Percentiles rank a stretch among this genome's conserved stretches.
Conservation (phyloP, 2,797 vertebrate species). For the Glyptemys insculpta region DNA sequence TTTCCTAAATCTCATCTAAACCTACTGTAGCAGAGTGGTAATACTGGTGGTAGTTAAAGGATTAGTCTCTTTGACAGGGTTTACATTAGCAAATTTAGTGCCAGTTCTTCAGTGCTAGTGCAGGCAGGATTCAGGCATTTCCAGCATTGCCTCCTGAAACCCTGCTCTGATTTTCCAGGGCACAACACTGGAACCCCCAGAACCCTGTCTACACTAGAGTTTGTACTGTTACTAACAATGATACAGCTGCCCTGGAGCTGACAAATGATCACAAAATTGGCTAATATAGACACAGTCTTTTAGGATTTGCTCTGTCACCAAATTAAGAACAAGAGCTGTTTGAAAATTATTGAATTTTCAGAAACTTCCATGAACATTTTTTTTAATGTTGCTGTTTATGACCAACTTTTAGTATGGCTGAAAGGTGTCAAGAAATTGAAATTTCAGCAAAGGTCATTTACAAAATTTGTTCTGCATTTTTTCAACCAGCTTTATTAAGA, state of each 20-base stretch:
- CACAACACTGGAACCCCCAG: background rate
- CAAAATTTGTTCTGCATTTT: too few species aligned
- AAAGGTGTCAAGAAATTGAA: background rate
- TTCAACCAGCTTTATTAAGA: too few species aligned
- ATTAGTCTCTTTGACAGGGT: background rate
- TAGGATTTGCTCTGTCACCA: accelerated
- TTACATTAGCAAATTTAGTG: background rate
- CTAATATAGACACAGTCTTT: background rate
- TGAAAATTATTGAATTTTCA: accelerated
- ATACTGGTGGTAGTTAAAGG: background rate
- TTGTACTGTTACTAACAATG: background rate
- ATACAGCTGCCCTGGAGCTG: background rate
- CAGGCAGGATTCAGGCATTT: background rate
- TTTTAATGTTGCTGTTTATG: background rate
- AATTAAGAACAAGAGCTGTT: accelerated
- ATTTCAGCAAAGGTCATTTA: too few species aligned
- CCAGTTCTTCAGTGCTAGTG: background rate
- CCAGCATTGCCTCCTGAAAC: background rate
- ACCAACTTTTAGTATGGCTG: background rate
- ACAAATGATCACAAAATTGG: background rate
- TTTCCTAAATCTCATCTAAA: background rate
- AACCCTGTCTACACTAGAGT: background rate
- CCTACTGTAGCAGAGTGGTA: background rate
- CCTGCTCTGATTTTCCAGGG: background rate
- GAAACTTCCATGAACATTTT: background rate